Evolutionary conservation across 2,888 invertebrate species (phyloP), one percentile per base, ranked within the genome.

Genomic region (Leucozona laternaria): DNA sequence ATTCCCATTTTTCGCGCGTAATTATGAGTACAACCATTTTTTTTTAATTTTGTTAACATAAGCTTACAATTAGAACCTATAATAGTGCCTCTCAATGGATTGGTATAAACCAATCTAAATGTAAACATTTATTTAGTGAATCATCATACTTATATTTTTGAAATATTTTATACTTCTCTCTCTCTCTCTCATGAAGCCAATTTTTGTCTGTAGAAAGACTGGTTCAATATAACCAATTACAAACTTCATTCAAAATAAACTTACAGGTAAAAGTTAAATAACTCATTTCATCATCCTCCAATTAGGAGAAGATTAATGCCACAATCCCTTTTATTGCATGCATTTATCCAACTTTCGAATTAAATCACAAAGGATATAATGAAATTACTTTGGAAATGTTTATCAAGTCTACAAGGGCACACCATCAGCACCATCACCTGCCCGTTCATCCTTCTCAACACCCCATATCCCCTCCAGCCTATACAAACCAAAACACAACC

Each of bases 281-380:
- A 37, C 13, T 62, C 40, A 40, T 62, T 62, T 22, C 15, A 15
- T 60, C 60, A 22, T 60, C 60, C 40, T 25, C 60, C 64, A 45
- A 64, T 62, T 25, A 62, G 7, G 15, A 62, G 45, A 40, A 60
- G 4, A 10, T 13, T 31, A 64, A 64, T n/a, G 4, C 6, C 45
- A 31, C 31, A 48, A 48, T 66, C 7, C 48, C 31, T 20, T 66
- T 48, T 34, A 48, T 48, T 45, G 31, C 64, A 31, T 48, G 48
- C 48, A 66, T 31, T 48, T 31, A 66, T 48, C 31, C 45, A 22
- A 64, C 25, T 22, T 48, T 34, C 17, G 6, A 48, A 48, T 31
- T 31, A 66, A 48, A 66, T 48, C 48, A 66, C 64, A 66, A 66
- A 66, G 45, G 64, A 66, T 48, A 48, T 31, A 64, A 45, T 64